Evolutionary conservation across 1,140 invertebrate genomes (phyloP).

Genomic region (Tetramorium alpestre): DNA sequence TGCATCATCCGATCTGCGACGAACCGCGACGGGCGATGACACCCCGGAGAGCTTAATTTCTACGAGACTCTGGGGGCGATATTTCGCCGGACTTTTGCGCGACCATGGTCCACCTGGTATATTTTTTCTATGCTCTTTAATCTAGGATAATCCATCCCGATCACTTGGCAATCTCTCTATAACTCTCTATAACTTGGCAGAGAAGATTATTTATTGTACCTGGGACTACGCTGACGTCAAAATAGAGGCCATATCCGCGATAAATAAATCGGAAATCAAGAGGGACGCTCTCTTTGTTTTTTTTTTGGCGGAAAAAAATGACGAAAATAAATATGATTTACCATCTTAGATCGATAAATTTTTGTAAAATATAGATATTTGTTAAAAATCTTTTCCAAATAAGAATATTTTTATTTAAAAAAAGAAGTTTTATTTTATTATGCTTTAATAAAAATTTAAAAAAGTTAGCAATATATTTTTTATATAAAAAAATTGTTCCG

Average conservation of each 20-base stretch:
- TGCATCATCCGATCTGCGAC: conserved; percentile 25
- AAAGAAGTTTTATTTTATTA: not conserved
- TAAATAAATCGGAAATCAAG: conserved; percentile 28
- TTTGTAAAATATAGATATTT: not conserved
- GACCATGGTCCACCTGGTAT: not conserved
- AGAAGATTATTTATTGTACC: conserved; percentile 24
- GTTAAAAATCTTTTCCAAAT: not conserved
- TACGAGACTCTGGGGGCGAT: conserved; percentile 5
- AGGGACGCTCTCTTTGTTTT: not conserved
- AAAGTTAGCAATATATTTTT: not conserved
- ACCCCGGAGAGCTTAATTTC: conserved; percentile 41
- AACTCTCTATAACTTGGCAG: not conserved
- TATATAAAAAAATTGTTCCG: not conserved
- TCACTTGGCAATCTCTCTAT: conserved; percentile 4
- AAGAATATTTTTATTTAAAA: not conserved
- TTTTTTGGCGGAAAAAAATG: not conserved
- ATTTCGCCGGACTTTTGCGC: conserved; percentile 38
- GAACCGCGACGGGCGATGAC: conserved; percentile 15
- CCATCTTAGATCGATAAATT: not conserved
- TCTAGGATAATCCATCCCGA: conserved; percentile 3
- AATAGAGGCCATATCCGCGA: not conserved
- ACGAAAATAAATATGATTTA: not conserved
- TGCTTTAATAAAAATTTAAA: not conserved
- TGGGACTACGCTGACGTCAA: not conserved
- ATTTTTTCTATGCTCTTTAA: conserved; percentile 30